phyloP scores from a whole-genome alignment of 2,797 vertebrate species.

The Schizopygopsis pylzovi region DNA sequence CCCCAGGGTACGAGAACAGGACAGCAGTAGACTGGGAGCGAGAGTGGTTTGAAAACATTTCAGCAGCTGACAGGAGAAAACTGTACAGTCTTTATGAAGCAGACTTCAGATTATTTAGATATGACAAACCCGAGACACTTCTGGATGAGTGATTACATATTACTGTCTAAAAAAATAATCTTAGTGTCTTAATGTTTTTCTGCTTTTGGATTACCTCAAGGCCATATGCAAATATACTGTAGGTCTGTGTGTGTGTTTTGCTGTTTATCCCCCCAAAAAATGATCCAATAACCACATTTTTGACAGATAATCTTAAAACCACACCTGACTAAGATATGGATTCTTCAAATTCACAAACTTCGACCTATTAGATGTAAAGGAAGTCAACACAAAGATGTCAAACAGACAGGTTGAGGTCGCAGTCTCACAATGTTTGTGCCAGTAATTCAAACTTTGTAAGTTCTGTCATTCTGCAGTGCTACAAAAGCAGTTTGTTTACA shows the following conservation, averaged over 20 bases:
- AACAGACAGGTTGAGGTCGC: neutral
- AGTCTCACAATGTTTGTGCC: neutral
- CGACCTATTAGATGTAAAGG: neutral
- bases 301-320: neutral
- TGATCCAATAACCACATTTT: too few species aligned
- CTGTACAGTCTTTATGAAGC: slow-evolving; percentile 83
- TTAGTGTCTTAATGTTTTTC: neutral
- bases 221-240: neutral
- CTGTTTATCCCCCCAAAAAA: neutral
- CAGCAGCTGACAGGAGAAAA: slow-evolving; percentile 78
- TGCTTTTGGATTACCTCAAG: neutral
- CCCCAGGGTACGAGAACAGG: slow-evolving; percentile 78
- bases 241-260: too few species aligned
- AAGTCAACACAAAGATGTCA: neutral
- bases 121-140: slow-evolving; percentile 76
- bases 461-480: neutral
- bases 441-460: neutral
- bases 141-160: neutral
- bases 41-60: slow-evolving; percentile 81
- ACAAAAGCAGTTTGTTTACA: neutral
- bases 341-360: neutral
- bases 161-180: neutral
- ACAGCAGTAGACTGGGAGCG: slow-evolving; percentile 82
- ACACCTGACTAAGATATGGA: neutral
- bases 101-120: slow-evolving; percentile 84